Evolutionary conservation across 1,140 invertebrate species (phyloP).

Genomic region (Trichonephila clavata): DNA sequence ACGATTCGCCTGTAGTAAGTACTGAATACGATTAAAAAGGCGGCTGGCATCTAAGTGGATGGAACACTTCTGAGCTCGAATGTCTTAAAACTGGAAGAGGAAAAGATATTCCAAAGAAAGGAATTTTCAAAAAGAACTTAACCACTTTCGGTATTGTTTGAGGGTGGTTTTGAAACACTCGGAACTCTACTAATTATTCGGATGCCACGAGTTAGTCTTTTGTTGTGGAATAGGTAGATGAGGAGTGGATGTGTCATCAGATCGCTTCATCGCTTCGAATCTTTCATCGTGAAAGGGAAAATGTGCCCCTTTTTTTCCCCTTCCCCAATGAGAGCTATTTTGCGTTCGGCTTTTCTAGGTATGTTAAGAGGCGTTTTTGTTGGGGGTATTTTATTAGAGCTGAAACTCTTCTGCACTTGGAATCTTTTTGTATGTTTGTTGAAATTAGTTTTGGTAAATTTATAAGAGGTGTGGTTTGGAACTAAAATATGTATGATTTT

Average conservation of each 20-base stretch:
- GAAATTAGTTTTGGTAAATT: not conserved
- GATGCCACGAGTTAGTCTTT: conserved; percentile 48
- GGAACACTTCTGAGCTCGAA: conserved; percentile 33
- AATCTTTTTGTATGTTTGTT: not conserved
- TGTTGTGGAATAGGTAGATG: conserved; percentile 29
- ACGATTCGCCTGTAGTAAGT: not conserved
- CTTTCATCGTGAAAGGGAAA: not conserved
- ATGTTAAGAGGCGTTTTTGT: not conserved
- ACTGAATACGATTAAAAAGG: conserved; percentile 29
- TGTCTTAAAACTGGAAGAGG: conserved; percentile 17
- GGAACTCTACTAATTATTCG: conserved; percentile 41
- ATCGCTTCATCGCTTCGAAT: conserved; percentile 23
- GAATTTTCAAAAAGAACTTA: conserved; percentile 44
- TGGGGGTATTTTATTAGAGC: not conserved
- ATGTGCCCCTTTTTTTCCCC: not conserved
- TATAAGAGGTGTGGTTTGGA: not conserved
- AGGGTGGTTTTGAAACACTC: conserved; percentile 47
- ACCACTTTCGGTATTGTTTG: conserved; percentile 68
- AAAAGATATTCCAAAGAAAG: conserved; percentile 32
- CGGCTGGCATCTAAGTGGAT: conserved; percentile 18
- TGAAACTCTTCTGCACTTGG: not conserved
- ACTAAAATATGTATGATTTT: not conserved
- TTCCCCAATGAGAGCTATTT: not conserved
- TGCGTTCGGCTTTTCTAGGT: not conserved
- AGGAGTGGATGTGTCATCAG: conserved; percentile 35